These are phyloP conservation scores for Scaptomyza caliginosa DNA, from an alignment of 2,888 invertebrate species.

Conservation along the genomic window DNA sequence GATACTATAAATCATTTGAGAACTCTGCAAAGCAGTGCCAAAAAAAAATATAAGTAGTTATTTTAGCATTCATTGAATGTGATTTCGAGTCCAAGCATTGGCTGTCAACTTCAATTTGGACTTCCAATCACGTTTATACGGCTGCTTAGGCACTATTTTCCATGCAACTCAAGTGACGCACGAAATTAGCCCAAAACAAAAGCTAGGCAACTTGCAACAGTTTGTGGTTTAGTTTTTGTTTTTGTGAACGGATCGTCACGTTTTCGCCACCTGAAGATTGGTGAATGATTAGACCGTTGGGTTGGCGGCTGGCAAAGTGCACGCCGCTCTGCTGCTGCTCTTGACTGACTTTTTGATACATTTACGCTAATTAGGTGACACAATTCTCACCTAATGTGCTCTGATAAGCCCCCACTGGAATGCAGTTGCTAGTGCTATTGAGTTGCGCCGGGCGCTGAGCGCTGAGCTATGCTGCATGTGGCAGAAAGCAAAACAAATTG, in stretches of 20 bases:
- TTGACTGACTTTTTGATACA: conserved; percentile 64
- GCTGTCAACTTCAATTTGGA: conserved; percentile 41
- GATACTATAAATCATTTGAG: conserved; percentile 21
- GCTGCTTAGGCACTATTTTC: conserved; percentile 18
- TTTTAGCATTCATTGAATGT: not conserved
- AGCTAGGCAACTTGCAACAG: conserved; percentile 36
- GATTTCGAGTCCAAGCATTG: conserved; percentile 21
- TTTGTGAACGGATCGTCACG: conserved; percentile 51
- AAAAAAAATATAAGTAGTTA: not conserved
- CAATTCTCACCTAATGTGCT: conserved; percentile 83
- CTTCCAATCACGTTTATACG: conserved; percentile 29
- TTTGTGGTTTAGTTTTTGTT: conserved; percentile 54
- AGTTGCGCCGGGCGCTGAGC: conserved; percentile 9
- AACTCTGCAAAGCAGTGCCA: not conserved
- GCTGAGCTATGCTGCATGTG: conserved; percentile 14
- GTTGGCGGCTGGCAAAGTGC: conserved; percentile 42
- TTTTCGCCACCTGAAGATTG: conserved; percentile 65
- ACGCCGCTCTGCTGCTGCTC: conserved; percentile 26
- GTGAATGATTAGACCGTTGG: conserved; percentile 61
- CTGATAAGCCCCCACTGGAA: conserved; percentile 62
- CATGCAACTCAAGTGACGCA: conserved; percentile 53
- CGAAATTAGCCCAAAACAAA: conserved; percentile 68
- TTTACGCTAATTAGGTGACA: conserved; percentile 83
- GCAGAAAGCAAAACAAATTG: conserved; percentile 49
- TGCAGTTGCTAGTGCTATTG: conserved; percentile 27